Base-by-base conservation (phyloP, 2,888 invertebrate genomes). In the Temnothorax ravouxi region DNA sequence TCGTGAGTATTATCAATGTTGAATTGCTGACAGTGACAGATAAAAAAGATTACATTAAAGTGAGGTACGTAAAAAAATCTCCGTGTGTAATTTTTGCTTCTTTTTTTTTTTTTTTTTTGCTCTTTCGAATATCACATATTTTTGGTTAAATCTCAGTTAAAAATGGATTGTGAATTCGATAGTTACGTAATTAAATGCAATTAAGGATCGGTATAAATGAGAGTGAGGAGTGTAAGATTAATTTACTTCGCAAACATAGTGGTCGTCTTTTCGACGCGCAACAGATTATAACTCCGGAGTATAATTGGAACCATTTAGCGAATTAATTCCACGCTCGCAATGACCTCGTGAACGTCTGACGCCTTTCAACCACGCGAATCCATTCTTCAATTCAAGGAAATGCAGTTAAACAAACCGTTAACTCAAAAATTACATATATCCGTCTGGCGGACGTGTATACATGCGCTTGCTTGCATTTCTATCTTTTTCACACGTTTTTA, bases 261-360 rank as follows among this genome's bases (percentile, higher is more conserved):
- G 29, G 18, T 38, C 11, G 41, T 54, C 54, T 66, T 67, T 67
- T 44, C 54, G n/a, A 67, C 25, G 44, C 66, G 54, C 18, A 77
- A 77, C 54, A 54, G 54, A 77, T 77, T 77, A 56, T 77, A 66
- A 77, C 29, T 64, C 54, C 9, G n/a, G 25, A 85, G 66, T 72
- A 72, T 61, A 80, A 82, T 86, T 67, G 56, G 25, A 71, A 34
- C 75, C 76, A 83, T 62, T 88, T 88, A 86, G 64, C 67, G 67
- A 84, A 86, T 86, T 80, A 82, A 83, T 74, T 66, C 25, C 64
- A 64, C 15, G 47, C 47, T 81, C 61, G 44, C 59, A 76, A 74
- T 77, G 61, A 66, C 80, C 84, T 86, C 47, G 72, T 71, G 34
- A 66, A 62, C 41, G 77, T 83, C 71, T 50, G 72, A 83, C 76